Conservation (phyloP, 1,140 invertebrate genomes). For the Drosophila ficusphila region DNA sequence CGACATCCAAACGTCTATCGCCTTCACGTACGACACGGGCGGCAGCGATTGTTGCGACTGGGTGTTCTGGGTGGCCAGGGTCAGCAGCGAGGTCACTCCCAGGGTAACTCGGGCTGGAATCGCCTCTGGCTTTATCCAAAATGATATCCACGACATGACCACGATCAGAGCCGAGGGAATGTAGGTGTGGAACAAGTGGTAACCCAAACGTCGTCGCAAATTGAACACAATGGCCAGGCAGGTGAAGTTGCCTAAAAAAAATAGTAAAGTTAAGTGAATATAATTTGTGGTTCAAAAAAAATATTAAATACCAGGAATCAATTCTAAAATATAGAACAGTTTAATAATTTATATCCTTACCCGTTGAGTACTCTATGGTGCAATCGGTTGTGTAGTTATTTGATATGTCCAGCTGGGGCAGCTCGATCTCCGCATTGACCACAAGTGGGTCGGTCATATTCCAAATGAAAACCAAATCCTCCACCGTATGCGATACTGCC, state of each 20-base stretch:
- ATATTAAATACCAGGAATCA: neutral
- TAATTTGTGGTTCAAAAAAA: neutral
- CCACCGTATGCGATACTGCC: conserved; percentile 92
- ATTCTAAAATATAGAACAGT: neutral
- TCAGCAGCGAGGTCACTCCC: conserved; percentile 93
- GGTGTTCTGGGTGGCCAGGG: conserved; percentile 94
- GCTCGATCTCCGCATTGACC: conserved; percentile 93
- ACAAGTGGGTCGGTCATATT: conserved; percentile 94
- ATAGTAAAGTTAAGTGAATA: neutral
- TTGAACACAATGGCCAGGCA: conserved; percentile 94
- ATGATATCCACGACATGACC: conserved; percentile 97
- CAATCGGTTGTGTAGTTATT: conserved; percentile 95
- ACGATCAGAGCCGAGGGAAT: conserved; percentile 95
- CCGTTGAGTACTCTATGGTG: conserved; percentile 94
- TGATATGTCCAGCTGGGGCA: conserved; percentile 94
- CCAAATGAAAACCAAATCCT: conserved; percentile 94
- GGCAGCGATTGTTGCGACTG: conserved; percentile 95
- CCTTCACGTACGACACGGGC: conserved; percentile 95
- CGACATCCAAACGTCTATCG: conserved; percentile 97
- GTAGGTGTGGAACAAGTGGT: conserved; percentile 96
- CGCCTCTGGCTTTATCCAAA: conserved; percentile 96
- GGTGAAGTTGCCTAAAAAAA: conserved; percentile 90
- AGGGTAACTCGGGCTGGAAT: conserved; percentile 87
- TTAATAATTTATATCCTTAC: conserved; percentile 75
- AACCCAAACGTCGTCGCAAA: conserved; percentile 91